Evolutionary conservation across 2,888 invertebrate genomes (phyloP).

Genomic region (Drosophila neotestacea): DNA sequence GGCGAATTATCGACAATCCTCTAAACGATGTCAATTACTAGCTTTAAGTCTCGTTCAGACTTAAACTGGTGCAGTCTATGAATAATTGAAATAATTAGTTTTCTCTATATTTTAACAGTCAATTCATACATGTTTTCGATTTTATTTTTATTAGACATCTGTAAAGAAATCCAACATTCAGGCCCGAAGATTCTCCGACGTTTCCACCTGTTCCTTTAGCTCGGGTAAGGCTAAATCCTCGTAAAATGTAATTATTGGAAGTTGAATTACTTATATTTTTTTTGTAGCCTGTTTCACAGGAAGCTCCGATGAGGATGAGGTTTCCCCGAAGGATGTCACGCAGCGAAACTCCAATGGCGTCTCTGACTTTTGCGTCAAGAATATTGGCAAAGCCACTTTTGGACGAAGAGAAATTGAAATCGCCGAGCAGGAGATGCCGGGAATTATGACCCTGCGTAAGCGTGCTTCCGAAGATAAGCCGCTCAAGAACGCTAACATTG

Average conservation of each 20-base stretch:
- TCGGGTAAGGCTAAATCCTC: conserved; percentile 88
- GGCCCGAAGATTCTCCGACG: conserved; percentile 89
- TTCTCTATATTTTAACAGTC: neutral
- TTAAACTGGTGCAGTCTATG: conserved; percentile 23
- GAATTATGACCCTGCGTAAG: conserved; percentile 96
- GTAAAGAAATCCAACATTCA: conserved; percentile 69
- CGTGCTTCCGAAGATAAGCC: conserved; percentile 97
- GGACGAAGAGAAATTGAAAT: conserved; percentile 98
- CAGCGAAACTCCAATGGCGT: conserved; percentile 93
- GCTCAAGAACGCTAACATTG: conserved; percentile 95
- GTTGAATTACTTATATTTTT: neutral
- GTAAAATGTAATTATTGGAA: neutral
- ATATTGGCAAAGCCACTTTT: conserved; percentile 93
- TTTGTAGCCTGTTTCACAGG: conserved; percentile 85
- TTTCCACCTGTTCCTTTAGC: conserved; percentile 97
- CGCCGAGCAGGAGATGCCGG: conserved; percentile 99
- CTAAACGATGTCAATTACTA: conserved; percentile 69
- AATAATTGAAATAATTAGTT: conserved; percentile 24
- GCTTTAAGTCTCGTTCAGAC: conserved; percentile 15
- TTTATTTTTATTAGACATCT: conserved; percentile 42
- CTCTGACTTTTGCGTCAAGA: conserved; percentile 96
- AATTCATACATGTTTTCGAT: neutral
- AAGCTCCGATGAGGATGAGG: conserved; percentile 96
- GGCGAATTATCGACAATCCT: conserved; percentile 59
- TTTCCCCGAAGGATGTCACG: conserved; percentile 96